A percentile compares a stretch with the other conserved stretches of the same genome.
These are phyloP conservation scores for Cryptus armator DNA, from an alignment of 2,888 invertebrate genomes.

Conservation along the genomic window DNA sequence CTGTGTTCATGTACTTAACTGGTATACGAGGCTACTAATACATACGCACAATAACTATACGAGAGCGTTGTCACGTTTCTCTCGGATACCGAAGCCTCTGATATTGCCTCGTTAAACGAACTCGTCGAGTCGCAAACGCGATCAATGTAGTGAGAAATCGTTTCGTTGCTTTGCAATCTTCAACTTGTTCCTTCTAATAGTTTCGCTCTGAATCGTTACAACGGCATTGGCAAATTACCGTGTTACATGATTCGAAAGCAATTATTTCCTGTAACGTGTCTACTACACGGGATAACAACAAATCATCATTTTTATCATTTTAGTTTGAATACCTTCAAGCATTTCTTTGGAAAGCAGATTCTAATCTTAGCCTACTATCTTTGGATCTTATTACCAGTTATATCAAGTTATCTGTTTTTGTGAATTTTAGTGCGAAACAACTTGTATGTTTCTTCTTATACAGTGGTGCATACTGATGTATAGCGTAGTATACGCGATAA, in stretches of 20 bases:
- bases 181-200: neutral
- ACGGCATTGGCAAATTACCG: neutral
- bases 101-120: constrained; percentile 54
- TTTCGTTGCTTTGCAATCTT: neutral
- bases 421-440: neutral
- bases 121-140: constrained; percentile 40
- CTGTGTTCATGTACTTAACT: neutral
- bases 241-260: neutral
- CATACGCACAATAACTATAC: constrained; percentile 20
- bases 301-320: neutral
- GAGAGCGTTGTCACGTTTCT: constrained; percentile 35
- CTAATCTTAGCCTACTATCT: neutral
- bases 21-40: neutral
- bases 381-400: neutral
- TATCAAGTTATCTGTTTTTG: no score
- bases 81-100: constrained; percentile 17
- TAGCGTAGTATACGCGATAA: constrained; percentile 13
- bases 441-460: neutral
- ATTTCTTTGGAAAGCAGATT: neutral
- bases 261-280: neutral
- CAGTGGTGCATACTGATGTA: neutral
- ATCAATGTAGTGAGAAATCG: constrained; percentile 26
- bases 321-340: neutral
- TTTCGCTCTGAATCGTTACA: neutral
- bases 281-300: neutral